Evolutionary conservation across 92 coral and sea anemone species (phyloP), one percentile per base, ranked within the genome.

Genomic region (Bergia sp.): DNA sequence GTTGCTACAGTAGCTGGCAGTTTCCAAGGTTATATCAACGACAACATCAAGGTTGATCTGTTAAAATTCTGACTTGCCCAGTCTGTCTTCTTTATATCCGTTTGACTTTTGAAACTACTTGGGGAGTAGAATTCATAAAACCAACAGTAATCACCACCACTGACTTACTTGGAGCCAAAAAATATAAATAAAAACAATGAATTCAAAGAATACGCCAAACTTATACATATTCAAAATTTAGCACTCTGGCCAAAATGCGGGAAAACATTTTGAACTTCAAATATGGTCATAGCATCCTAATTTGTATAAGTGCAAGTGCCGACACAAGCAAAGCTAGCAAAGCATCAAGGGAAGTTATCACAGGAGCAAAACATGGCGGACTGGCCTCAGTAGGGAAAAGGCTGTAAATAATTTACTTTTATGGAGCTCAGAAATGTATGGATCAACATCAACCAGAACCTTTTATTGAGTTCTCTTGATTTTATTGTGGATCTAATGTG

Each of bases 1-100:
- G 92, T 91, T 91, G 92, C 92, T 49, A 44, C 57, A 18, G 73
- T 18, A 39, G 85, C 72, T 5, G 3, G 21, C 74, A 37, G 88
- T 91, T 85, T 57, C 83, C 42, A 73, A 65, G 71, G 77, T 39
- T 29, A 13, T 38, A 15, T 18, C 41, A 10, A 80, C 65, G 53
- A 16, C 29, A 29, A 29, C 29, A 0, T 29, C 29, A 29, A 29
- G 29, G 29, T 29, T 29, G 29, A 29, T 29, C 29, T 29, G 29
- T 37, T 64, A 8, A 39, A 41, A 40, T 20, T 82, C 57, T 12
- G 0, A 10, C 23, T 29, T 29, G 29, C 29, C 29, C 29, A 29
- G 29, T 29, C 29, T 42, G 44, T n/a, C 13, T n/a, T 57, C 73
- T 11, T 5, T 21, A 12, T 61, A 15, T 13, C 9, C 21, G 58